Evolutionary conservation across 2,888 invertebrate species (phyloP).

Genomic region (Epirrhoe alternata): DNA sequence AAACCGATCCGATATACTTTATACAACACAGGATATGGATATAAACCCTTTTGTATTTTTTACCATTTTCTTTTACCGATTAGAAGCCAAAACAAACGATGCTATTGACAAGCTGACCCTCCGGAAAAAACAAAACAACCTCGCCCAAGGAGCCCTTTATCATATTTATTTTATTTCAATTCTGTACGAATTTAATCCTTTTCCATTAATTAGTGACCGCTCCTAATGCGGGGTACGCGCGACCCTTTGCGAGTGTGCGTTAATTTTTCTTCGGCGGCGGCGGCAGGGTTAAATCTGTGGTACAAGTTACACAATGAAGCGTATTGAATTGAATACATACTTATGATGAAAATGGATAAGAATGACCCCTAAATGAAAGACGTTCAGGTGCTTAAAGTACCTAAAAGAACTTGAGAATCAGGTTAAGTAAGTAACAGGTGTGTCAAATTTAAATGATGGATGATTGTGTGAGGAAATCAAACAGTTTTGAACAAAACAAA

Average conservation of each 20-base stretch:
- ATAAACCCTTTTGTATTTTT: slow-evolving; percentile 1
- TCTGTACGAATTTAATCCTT: slow-evolving; percentile 84
- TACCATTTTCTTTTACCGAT: slow-evolving; percentile 42
- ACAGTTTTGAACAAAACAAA: slow-evolving; percentile 15
- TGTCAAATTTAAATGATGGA: slow-evolving; percentile 16
- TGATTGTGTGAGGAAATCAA: slow-evolving; percentile 16
- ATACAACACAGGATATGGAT: neutral
- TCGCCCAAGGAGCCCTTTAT: slow-evolving; percentile 75
- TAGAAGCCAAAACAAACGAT: slow-evolving; percentile 53
- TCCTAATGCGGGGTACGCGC: slow-evolving; percentile 70
- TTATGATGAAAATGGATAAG: no score
- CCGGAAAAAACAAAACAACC: slow-evolving; percentile 42
- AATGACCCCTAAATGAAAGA: neutral
- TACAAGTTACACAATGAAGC: slow-evolving; percentile 42
- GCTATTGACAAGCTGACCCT: slow-evolving; percentile 67
- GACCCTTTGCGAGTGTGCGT: slow-evolving; percentile 67
- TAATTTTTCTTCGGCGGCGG: slow-evolving; percentile 77
- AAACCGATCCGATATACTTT: no score
- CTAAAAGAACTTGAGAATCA: neutral
- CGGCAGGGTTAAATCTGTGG: slow-evolving; percentile 58
- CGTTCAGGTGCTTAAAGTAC: neutral
- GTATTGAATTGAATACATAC: neutral
- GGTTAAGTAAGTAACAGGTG: slow-evolving; percentile 1
- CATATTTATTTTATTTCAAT: slow-evolving; percentile 86
- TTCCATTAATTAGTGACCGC: slow-evolving; percentile 85